Evolutionary conservation across 2,113 vertebrate species (phyloP), one percentile per base, ranked within the genome.

Genomic region (Anolis carolinensis): DNA sequence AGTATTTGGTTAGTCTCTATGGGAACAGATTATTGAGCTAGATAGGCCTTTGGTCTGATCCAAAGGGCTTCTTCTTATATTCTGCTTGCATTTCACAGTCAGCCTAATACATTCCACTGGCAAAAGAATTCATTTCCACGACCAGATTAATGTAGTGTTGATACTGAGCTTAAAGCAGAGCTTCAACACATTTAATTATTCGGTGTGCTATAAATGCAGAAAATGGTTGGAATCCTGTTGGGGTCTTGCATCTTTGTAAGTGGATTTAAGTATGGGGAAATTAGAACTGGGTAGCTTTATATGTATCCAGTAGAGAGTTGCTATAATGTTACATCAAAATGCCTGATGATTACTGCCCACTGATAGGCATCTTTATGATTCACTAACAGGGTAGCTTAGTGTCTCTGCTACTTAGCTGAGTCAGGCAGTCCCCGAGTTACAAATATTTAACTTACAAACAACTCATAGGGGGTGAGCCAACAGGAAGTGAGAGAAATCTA

Each of bases 141-240:
- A 94, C 93, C 92, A 94, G 92, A 95, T 95, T 95, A 95, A 82
- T 89, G 84, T 68, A 89, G 92, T 90, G 93, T 94, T 94, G 95
- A 91, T 93, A 92, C 87, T 39, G 59, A 92, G 87, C 80, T 81
- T 92, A 87, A 92, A 94, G 93, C 87, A 93, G 77, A 90, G 87
- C 73, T 94, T 94, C 92, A 59, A 83, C 86, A 93, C 59, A 86
- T 88, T 94, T 93, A 90, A 93, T 93, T 94, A 95, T 93, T 93
- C 91, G 81, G 85, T 93, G 92, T 90, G 82, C 89, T 91, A 79
- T 92, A 95, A 93, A 94, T 88, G 92, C 71, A 90, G 79, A 87
- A 82, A 91, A 94, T 83, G 86, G 89, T 79, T 55, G 77, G 55
- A 63, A 44, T 44, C 39, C 39, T 44, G 39, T 44, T 44, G 39